Conservation (phyloP, 1,140 invertebrate species). For the Lysiphlebus fabarum region DNA sequence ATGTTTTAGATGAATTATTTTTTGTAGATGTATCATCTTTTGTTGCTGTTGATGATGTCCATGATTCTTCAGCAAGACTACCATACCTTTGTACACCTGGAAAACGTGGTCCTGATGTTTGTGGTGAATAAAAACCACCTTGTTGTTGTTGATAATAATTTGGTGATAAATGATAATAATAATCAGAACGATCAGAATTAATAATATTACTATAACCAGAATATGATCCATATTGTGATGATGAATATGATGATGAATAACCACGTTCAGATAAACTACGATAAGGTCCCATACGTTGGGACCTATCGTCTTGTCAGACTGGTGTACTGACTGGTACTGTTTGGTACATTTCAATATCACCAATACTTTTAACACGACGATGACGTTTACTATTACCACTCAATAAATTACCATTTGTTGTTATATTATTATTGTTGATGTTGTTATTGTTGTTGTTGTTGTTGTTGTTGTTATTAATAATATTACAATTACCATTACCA, state of each 20-base stretch:
- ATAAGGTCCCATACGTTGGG: conserved; percentile 50
- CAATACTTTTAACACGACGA: conserved; percentile 68
- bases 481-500: conserved; percentile 25
- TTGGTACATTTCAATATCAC: conserved; percentile 65
- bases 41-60: conserved; percentile 34
- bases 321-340: conserved; percentile 51
- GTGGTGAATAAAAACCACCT: conserved; percentile 50
- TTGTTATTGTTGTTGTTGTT: too few relatives aligned
- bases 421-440: too few relatives aligned
- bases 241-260: conserved; percentile 45
- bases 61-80: conserved; percentile 49
- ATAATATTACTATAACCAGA: conserved; percentile 49
- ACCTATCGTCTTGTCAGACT: conserved; percentile 53
- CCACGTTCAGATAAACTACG: conserved; percentile 51
- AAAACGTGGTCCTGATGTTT: conserved; percentile 46
- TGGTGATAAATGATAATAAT: conserved; percentile 38
- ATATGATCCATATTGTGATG: conserved; percentile 47
- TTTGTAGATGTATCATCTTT: conserved; percentile 33
- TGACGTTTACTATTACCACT: conserved; percentile 53
- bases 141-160: conserved; percentile 46
- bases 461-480: too few relatives aligned
- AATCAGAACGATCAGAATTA: conserved; percentile 22
- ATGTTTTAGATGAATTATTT: conserved; percentile 34
- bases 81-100: conserved; percentile 51
- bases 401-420: too few relatives aligned